phyloP scores from a whole-genome alignment of 2,797 vertebrate species.

The Furcifer pardalis region DNA sequence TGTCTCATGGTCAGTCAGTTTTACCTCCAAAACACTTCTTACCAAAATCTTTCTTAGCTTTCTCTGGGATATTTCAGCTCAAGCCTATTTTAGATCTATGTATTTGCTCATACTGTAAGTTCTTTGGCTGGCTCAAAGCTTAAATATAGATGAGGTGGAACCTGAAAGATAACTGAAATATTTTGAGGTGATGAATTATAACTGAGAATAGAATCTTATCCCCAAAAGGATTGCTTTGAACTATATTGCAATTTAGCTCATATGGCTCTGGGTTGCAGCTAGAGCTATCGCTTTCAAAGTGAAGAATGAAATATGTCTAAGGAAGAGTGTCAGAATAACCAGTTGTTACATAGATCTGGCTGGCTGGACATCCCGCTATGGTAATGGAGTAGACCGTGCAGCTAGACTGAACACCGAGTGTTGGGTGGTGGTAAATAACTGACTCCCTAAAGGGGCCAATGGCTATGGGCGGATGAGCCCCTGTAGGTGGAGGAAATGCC shows the following conservation, averaged over 20 bases:
- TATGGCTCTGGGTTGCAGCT: neutral
- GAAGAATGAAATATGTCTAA: neutral
- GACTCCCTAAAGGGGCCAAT: no score
- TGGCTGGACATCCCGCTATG: no score
- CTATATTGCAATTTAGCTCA: neutral
- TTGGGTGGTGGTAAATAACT: no score
- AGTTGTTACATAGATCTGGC: neutral
- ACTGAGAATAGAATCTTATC: neutral
- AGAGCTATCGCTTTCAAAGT: neutral
- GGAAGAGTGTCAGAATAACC: neutral
- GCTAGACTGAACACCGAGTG: no score
- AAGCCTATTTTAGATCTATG: neutral
- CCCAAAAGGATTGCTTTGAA: neutral
- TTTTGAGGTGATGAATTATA: constrained; percentile 3
- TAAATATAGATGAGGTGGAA: constrained; percentile 14
- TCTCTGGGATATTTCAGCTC: neutral
- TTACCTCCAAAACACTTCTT: neutral
- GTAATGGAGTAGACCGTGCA: no score
- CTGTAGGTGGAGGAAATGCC: no score
- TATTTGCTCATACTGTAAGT: neutral
- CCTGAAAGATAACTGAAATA: neutral
- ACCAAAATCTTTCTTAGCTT: neutral
- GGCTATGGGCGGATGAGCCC: no score
- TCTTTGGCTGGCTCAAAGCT: constrained; percentile 3
- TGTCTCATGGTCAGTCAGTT: neutral